phyloP scores from a whole-genome alignment of 2,888 invertebrate species.

The Scelioninae gen. 1 region DNA sequence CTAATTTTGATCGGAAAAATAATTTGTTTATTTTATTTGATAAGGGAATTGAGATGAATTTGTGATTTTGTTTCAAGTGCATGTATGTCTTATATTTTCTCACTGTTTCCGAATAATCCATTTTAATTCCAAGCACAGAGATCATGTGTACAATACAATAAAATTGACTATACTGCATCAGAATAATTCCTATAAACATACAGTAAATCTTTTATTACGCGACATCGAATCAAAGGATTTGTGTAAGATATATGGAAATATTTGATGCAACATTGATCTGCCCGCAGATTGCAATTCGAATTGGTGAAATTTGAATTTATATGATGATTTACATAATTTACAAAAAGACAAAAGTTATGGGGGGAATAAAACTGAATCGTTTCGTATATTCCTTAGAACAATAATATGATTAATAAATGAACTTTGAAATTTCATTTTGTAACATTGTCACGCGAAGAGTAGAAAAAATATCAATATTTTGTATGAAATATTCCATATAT shows the following conservation, averaged over 20 bases:
- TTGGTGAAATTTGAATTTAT: conserved; percentile 11
- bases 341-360: not conserved
- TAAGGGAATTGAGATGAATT: too few species aligned
- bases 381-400: not conserved
- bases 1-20: too few species aligned
- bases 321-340: conserved; percentile 18
- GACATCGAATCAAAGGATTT: conserved; percentile 20
- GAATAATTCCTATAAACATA: conserved; percentile 25
- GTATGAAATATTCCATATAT: too few species aligned
- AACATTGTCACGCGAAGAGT: too few species aligned
- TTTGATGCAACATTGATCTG: conserved; percentile 22
- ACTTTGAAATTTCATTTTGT: too few species aligned
- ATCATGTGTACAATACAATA: not conserved
- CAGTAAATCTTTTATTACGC: conserved; percentile 30
- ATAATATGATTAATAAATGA: not conserved
- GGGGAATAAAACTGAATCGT: not conserved
- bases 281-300: conserved; percentile 8
- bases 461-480: too few species aligned
- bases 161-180: conserved; percentile 3
- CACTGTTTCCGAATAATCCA: too few species aligned
- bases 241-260: conserved; percentile 18
- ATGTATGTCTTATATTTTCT: too few species aligned
- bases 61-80: too few species aligned
- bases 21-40: too few species aligned
- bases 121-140: too few species aligned